phyloP scores from a whole-genome alignment of 2,797 vertebrate genomes.

The Gallinago stenura region DNA sequence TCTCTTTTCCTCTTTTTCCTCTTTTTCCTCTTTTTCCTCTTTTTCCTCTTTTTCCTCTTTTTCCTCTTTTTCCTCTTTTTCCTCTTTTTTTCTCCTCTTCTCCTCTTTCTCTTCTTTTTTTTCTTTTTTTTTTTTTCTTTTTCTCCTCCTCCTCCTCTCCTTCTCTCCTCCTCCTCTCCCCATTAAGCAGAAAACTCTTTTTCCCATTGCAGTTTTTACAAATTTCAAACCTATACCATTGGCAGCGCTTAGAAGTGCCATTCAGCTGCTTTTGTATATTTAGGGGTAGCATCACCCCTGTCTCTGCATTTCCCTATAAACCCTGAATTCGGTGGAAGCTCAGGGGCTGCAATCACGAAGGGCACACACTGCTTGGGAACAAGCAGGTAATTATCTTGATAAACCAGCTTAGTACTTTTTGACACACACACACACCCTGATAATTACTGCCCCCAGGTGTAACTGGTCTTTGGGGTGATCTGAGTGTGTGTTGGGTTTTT shows the following conservation, averaged over 20 bases:
- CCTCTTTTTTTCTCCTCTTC: too few species aligned
- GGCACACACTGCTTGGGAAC: fast-evolving
- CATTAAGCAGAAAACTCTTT: background rate
- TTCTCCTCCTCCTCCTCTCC: too few species aligned
- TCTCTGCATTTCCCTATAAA: background rate
- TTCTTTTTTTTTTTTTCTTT: too few species aligned
- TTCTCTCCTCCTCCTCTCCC: too few species aligned
- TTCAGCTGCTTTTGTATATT: background rate
- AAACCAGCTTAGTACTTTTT: background rate
- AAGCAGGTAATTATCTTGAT: background rate
- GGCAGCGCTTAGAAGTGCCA: fast-evolving
- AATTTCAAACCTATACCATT: fast-evolving
- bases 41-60: too few species aligned
- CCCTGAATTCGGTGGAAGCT: background rate
- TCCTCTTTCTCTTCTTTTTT: too few species aligned
- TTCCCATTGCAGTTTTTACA: background rate
- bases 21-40: too few species aligned
- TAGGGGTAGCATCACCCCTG: background rate
- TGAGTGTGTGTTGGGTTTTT: background rate
- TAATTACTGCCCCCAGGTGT: background rate
- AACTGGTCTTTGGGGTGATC: background rate
- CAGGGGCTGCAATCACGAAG: background rate
- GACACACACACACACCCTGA: too few species aligned
- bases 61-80: too few species aligned
- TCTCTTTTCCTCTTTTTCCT: too few species aligned